Evolutionary conservation across 2,888 invertebrate genomes (phyloP).

Genomic region (Scaptomyza caliginosa): DNA sequence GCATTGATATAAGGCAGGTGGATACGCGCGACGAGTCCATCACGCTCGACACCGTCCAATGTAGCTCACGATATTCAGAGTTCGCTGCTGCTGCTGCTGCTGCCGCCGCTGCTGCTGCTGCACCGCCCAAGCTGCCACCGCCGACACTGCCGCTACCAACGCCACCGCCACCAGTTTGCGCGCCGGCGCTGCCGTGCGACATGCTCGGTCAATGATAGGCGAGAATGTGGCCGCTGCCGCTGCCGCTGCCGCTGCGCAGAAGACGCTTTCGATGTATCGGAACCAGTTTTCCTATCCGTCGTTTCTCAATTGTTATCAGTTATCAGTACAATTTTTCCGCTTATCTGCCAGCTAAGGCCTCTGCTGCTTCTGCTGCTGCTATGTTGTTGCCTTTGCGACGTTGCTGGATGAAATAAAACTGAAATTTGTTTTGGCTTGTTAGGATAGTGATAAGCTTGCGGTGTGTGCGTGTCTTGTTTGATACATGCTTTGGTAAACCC

Average conservation of each 20-base stretch:
- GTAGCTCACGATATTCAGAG: conserved; percentile 86
- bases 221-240: conserved; percentile 25
- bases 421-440: conserved; percentile 64
- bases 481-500: conserved; percentile 18
- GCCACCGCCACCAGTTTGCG: conserved; percentile 75
- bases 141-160: conserved; percentile 78
- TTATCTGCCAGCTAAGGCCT: too few species aligned
- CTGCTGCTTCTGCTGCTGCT: conserved; percentile 20
- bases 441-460: conserved; percentile 47
- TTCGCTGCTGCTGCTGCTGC: conserved; percentile 67
- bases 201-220: conserved; percentile 68
- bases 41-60: conserved; percentile 95
- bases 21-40: conserved; percentile 99
- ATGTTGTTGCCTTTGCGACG: conserved; percentile 38
- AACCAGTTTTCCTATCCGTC: not conserved
- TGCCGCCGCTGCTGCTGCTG: conserved; percentile 65
- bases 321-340: conserved; percentile 27
- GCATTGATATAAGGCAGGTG: conserved; percentile 98
- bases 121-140: conserved; percentile 62
- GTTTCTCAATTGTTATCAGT: conserved; percentile 29
- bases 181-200: conserved; percentile 82
- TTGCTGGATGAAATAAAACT: conserved; percentile 59
- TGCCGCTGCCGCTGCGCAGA: conserved; percentile 32
- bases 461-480: not conserved
- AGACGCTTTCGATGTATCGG: not conserved